Evolutionary conservation across 1,140 invertebrate genomes (phyloP).

Genomic region (Hylyphantes graminicola): DNA sequence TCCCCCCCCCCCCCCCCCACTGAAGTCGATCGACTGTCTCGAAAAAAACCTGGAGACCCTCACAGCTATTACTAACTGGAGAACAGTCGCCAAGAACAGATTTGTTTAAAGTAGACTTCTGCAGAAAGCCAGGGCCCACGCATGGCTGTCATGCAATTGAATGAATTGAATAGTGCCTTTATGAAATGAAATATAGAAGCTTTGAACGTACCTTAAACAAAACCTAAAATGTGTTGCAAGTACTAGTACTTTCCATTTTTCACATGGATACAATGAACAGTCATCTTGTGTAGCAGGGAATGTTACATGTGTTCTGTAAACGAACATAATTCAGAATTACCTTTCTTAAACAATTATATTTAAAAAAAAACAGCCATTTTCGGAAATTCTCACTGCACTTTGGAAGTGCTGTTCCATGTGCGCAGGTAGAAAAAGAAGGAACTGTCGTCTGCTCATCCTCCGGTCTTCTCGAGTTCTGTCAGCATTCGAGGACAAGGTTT

Average conservation of each 20-base stretch:
- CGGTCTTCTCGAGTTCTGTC: conserved; percentile 23
- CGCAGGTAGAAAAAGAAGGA: conserved; percentile 58
- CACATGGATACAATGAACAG: background rate
- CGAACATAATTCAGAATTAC: background rate
- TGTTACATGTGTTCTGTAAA: background rate
- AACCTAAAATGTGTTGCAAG: background rate
- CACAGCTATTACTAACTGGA: no score
- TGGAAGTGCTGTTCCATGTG: conserved; percentile 21
- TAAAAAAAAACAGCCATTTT: background rate
- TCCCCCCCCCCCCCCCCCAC: no score
- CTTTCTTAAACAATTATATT: no score
- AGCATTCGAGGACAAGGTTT: conserved; percentile 55
- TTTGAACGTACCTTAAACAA: background rate
- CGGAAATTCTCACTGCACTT: conserved; percentile 36
- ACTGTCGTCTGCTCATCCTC: conserved; percentile 52
- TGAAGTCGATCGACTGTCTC: no score
- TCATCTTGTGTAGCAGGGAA: background rate
- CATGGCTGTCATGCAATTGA: no score
- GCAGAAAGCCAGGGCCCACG: no score
- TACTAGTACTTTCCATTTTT: background rate
- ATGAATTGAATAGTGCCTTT: no score
- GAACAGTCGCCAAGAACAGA: no score
- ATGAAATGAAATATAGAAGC: no score
- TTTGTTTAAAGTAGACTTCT: no score
- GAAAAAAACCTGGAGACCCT: no score